These are phyloP conservation scores for Dinomys branickii DNA, from an alignment of 2,113 vertebrate species.

Conservation along the genomic window DNA sequence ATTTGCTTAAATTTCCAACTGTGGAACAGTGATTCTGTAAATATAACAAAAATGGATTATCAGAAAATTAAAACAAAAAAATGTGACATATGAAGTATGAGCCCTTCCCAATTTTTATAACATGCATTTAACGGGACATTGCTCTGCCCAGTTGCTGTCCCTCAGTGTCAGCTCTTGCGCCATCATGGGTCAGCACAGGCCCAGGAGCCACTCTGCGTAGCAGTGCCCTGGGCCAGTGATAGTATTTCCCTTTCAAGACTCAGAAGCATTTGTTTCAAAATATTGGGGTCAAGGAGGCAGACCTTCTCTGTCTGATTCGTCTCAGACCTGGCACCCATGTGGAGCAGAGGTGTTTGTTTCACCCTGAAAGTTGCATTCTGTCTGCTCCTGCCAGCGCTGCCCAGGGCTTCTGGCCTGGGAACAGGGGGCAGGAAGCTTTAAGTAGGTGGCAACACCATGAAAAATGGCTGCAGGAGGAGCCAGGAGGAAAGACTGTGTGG, in stretches of 20 bases:
- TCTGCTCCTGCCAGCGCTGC: not conserved
- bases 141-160: rapidly evolving
- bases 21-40: not conserved
- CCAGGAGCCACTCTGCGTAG: not conserved
- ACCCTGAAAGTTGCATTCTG: rapidly evolving
- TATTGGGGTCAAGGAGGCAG: not conserved
- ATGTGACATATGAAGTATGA: not conserved
- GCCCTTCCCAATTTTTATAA: not conserved
- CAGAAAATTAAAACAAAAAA: not conserved
- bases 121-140: rapidly evolving
- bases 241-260: not conserved
- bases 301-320: not conserved
- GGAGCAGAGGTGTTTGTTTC: not conserved
- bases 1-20: not conserved
- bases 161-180: not conserved
- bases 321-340: not conserved
- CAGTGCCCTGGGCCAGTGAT: not conserved
- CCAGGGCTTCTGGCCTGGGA: not conserved
- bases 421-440: not conserved
- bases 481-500: rapidly evolving
- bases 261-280: not conserved
- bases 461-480: not conserved
- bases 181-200: not conserved
- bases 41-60: not conserved
- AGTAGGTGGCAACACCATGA: too few species aligned